Evolutionary conservation across 2,113 vertebrate genomes (phyloP).

Genomic region (Emydura subglobosa): DNA sequence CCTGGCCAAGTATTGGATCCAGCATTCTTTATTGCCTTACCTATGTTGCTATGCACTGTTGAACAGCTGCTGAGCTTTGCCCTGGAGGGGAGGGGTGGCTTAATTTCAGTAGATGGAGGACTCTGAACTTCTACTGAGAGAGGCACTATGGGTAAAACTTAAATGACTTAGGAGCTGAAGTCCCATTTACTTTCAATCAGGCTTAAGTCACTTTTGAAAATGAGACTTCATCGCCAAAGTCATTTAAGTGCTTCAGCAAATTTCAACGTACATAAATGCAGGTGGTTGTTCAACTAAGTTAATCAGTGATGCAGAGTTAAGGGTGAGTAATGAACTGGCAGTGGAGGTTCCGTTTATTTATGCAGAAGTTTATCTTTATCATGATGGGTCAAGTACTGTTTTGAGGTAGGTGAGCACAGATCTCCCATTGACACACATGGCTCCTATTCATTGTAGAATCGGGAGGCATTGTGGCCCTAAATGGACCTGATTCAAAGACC

Average conservation of each 20-base stretch:
- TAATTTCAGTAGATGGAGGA: neutral
- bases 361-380: neutral
- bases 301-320: neutral
- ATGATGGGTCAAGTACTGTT: rapidly evolving
- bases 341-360: neutral
- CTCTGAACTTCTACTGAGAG: neutral
- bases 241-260: neutral
- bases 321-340: neutral
- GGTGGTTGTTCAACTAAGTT: neutral
- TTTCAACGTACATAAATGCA: neutral
- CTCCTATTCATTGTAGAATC: neutral
- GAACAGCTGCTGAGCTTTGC: neutral
- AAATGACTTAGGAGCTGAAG: neutral
- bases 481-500: neutral
- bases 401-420: neutral
- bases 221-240: neutral
- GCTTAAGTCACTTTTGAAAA: neutral
- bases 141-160: neutral
- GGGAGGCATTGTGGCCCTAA: neutral
- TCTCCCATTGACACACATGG: neutral
- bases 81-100: neutral
- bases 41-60: neutral
- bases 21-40: neutral
- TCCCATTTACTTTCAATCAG: neutral
- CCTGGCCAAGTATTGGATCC: neutral